phyloP scores from a whole-genome alignment of 2,113 vertebrate species.

The Platichthys stellatus region DNA sequence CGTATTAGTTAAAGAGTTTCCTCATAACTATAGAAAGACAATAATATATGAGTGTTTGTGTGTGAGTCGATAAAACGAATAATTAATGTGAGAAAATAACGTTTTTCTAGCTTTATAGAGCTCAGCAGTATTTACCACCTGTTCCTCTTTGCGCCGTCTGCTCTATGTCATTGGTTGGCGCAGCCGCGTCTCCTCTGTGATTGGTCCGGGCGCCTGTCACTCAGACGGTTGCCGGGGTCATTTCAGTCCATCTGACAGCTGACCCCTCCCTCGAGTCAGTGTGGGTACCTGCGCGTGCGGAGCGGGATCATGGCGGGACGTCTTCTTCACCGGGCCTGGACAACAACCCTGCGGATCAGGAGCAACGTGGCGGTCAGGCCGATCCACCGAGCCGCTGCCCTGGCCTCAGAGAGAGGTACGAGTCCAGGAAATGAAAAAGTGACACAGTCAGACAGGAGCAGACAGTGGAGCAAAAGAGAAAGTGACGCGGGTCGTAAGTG shows the following conservation, averaged over 20 bases:
- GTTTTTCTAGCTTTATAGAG: not conserved
- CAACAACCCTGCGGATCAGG: slow-evolving; percentile 36
- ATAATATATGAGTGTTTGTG: no score
- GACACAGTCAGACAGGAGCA: not conserved
- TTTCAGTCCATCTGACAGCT: slow-evolving; percentile 13
- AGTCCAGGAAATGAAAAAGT: not conserved
- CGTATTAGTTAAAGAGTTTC: no score
- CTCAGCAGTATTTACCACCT: not conserved
- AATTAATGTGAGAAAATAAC: no score
- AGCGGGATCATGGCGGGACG: slow-evolving; percentile 69
- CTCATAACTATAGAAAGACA: no score
- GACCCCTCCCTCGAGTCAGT: slow-evolving; percentile 3
- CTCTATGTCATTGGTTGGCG: slow-evolving; percentile 21
- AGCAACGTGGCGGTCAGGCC: slow-evolving; percentile 1
- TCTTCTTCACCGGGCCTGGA: slow-evolving; percentile 65
- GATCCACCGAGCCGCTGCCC: slow-evolving; percentile 30
- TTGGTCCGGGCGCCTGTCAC: slow-evolving; percentile 54
- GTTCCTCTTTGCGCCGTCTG: not conserved
- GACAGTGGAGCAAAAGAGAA: no score
- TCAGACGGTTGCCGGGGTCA: slow-evolving; percentile 26
- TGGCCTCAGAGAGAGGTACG: slow-evolving; percentile 54
- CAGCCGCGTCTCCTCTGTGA: not conserved
- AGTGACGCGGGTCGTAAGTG: not conserved
- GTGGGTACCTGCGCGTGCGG: not conserved
- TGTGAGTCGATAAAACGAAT: no score